Base-by-base conservation (phyloP, 2,888 invertebrate species). In the Drosophila koepferae region DNA sequence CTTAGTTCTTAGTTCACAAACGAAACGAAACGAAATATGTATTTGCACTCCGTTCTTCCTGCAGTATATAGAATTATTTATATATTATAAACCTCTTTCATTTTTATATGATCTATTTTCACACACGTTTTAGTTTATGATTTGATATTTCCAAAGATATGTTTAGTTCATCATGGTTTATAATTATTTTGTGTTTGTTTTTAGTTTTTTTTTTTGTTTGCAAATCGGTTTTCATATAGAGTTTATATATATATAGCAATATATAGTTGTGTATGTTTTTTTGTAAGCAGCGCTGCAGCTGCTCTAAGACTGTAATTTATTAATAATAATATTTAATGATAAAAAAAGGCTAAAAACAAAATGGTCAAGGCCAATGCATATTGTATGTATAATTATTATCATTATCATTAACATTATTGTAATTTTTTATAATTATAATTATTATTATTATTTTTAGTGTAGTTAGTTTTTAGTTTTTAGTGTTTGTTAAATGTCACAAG, bases 141-240 rank as follows among this genome's bases (percentile, higher is more conserved):
- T 88, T 88, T 85, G 73, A 81, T 81, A 86, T 68, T 86, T 90
- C 88, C 88, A 89, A 89, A 89, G 88, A 89, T 89, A 86, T 76
- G 77, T 87, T 82, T 89, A 89, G 87, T 85, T 75, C 56, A 56
- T 54, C 71, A 54, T 73, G 72, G 44, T 48, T 74, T 74, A 64
- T 49, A 46, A 66, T 64, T 63, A 60, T 67, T 67, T 68, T 72
- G 23, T 74, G 74, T 73, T 72, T 70, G 68, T 69, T 72, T 72
- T 75, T 74, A 72, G 74, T 81, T 81, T 68, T 56, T 64, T 28
- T 28, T n/a, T n/a, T n/a, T n/a, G 0, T 70, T 59, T 62, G 44
- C 74, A 51, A 69, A 72, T 56, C 61, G 46, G 41, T 58, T 72
- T 80, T 68, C 65, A 66, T 56, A 34, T 53, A 66, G 18, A 28